These are phyloP conservation scores for Mesodorylaimus sp. DNA, from an alignment of 2,888 invertebrate species.

Conservation along the genomic window DNA sequence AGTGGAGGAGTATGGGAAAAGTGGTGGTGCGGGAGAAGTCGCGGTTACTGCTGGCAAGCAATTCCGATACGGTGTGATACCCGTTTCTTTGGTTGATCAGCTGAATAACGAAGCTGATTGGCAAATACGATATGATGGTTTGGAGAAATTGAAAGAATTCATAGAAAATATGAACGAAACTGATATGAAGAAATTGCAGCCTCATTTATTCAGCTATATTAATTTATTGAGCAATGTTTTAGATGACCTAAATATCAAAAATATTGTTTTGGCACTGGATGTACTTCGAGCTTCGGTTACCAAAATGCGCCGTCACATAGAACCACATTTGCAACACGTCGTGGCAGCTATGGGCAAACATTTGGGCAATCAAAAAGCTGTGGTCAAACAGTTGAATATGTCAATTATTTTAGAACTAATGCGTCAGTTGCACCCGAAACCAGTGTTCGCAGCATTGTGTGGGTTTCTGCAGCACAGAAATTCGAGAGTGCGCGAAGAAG, in stretches of 20 bases:
- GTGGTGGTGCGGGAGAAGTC: neutral
- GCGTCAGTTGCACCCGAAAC: conserved; percentile 38
- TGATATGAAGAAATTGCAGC: conserved; percentile 37
- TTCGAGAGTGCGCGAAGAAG: conserved; percentile 49
- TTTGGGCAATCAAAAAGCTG: conserved; percentile 38
- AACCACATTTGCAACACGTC: conserved; percentile 37
- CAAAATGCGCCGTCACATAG: conserved; percentile 31
- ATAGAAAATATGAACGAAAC: conserved; percentile 30
- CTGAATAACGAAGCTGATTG: conserved; percentile 42
- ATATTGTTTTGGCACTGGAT: conserved; percentile 36
- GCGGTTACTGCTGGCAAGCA: neutral
- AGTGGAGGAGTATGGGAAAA: no score
- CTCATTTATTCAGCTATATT: conserved; percentile 45
- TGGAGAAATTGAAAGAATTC: conserved; percentile 42
- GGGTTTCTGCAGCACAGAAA: conserved; percentile 36
- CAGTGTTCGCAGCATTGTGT: conserved; percentile 39
- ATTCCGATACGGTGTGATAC: conserved; percentile 33
- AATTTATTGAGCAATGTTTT: conserved; percentile 42
- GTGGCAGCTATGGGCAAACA: conserved; percentile 34
- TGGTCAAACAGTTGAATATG: conserved; percentile 37
- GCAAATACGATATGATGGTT: conserved; percentile 40
- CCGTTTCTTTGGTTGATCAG: conserved; percentile 32
- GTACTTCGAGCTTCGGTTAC: conserved; percentile 35
- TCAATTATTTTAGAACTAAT: conserved; percentile 38
- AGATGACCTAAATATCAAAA: conserved; percentile 44